Evolutionary conservation across 2,797 vertebrate genomes (phyloP).

Genomic region (Chrysocyon brachyurus): DNA sequence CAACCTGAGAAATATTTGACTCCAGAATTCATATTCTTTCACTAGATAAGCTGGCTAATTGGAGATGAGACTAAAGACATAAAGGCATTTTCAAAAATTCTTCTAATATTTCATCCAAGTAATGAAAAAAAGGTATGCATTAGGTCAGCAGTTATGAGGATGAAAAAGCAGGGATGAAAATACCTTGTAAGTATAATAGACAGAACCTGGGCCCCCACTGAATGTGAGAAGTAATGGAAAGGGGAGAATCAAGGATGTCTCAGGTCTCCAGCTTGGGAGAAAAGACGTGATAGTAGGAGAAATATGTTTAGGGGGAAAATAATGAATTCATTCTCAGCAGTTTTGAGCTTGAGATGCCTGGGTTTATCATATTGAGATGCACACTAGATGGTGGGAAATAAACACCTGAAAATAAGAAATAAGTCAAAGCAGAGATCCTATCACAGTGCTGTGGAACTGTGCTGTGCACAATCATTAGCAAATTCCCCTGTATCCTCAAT

Average conservation of each 20-base stretch:
- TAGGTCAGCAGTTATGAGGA: not conserved
- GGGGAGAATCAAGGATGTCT: not conserved
- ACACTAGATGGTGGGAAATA: not conserved
- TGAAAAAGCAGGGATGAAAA: not conserved
- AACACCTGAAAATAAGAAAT: not conserved
- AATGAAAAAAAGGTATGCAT: not conserved
- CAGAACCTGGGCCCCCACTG: not conserved
- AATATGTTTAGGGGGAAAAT: not conserved
- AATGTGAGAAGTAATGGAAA: not conserved
- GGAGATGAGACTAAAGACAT: not conserved
- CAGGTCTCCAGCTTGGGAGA: not conserved
- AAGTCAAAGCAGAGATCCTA: not conserved
- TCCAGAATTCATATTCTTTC: slow-evolving; percentile 33
- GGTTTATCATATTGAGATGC: not conserved
- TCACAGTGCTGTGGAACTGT: not conserved
- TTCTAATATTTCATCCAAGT: not conserved
- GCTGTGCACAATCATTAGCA: not conserved
- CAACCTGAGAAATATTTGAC: slow-evolving; percentile 12
- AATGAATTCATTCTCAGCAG: not conserved
- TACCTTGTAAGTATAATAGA: not conserved
- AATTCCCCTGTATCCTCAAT: not conserved
- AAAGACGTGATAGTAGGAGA: not conserved
- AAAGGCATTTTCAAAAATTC: slow-evolving; percentile 26
- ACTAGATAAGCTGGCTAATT: slow-evolving; percentile 49
- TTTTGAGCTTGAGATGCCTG: not conserved